Base-by-base conservation (phyloP, 1,140 invertebrate species). In the Probaryconus sp. region DNA sequence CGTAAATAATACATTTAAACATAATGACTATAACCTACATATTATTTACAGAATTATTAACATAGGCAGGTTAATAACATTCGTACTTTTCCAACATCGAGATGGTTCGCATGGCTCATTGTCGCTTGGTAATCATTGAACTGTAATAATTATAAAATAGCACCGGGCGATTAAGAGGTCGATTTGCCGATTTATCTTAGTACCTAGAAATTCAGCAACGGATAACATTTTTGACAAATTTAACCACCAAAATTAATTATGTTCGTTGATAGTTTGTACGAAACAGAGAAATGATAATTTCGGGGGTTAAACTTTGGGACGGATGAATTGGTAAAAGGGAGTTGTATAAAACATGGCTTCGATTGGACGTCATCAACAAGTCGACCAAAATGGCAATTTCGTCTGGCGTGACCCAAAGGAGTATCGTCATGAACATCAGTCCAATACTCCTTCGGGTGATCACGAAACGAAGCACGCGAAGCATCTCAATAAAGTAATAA, bases 41-140 rank as follows among this genome's bases (percentile, higher is more conserved):
- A 72, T 77, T 77, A 77, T 77, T 73, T 77, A 77, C 75, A 77
- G 31, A 45, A 73, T 68, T 77, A 69, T 69, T 70, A 77, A 73
- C 70, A 70, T 73, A 73, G 50, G 43, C 60, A 68, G 48, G 60
- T 77, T 73, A 73, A 61, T 73, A 55, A 73, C 64, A 40, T 73
- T 69, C 38, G 47, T 58, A 68, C 42, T 43, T 47, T 69, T 60
- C 37, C 47, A 24, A 65, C 5, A 67, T 65, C 48, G 43, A 77
- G 60, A 70, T 65, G 55, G 16, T 73, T 61, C 61, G 64, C 58
- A 42, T 65, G 69, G 38, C 42, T 65, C 58, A 68, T 73, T 73
- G 11, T 73, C 58, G 55, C 48, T 64, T 42, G 11, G 10, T 40
- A 69, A 70, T 42, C 17, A 51, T n/a, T 51, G 37, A 77, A 67